phyloP scores from a whole-genome alignment of 2,113 vertebrate species.

The Callospermophilus lateralis region DNA sequence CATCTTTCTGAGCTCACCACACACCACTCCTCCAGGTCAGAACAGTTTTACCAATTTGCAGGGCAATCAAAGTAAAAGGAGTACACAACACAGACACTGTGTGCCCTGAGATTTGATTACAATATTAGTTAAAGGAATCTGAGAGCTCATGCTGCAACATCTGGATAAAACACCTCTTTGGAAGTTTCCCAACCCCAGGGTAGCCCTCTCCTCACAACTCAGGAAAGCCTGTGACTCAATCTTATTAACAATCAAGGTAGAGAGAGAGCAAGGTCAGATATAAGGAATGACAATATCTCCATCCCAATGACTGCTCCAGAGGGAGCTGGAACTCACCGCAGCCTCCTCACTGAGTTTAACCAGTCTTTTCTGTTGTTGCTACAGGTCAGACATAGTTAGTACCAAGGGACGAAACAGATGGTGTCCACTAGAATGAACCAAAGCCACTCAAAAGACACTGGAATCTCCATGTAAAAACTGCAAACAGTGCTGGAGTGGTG shows the following conservation, averaged over 20 bases:
- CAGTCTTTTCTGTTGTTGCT: neutral
- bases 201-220: neutral
- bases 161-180: neutral
- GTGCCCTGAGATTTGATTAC: conserved; percentile 35
- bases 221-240: neutral
- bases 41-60: conserved; percentile 39
- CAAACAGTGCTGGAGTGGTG: neutral
- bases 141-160: neutral
- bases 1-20: neutral
- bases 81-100: rapidly evolving
- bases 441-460: conserved; percentile 21
- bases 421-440: neutral
- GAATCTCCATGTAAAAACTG: conserved; percentile 44
- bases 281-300: neutral
- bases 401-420: conserved; percentile 61
- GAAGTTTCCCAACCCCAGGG: neutral
- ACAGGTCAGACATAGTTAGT: conserved; percentile 59
- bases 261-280: neutral
- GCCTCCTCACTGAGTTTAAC: conserved; percentile 10
- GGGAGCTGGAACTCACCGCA: conserved; percentile 2
- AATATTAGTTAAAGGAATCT: conserved; percentile 32
- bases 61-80: neutral
- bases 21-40: neutral
- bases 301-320: conserved; percentile 18
- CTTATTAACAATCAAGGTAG: neutral